Percentiles rank a stretch among this genome's conserved stretches.
phyloP scores from a whole-genome alignment of 2,888 invertebrate genomes.

The Limenitis camilla region DNA sequence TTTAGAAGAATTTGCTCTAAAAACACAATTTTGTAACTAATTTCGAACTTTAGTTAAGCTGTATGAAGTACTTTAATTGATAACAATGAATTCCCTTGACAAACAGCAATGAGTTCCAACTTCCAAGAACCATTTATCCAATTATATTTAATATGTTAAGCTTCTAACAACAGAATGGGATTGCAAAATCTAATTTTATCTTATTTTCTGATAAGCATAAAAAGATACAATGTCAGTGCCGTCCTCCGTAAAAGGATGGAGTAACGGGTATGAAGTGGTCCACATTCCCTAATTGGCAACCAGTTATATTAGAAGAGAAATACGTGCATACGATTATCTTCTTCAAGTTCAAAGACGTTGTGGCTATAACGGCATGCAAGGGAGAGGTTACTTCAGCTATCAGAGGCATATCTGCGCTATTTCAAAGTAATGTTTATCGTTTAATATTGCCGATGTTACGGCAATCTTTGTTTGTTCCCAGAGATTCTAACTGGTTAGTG shows the following conservation, averaged over 20 bases:
- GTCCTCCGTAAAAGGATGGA: slow-evolving; percentile 25
- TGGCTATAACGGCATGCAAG: slow-evolving; percentile 10
- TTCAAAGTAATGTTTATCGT: slow-evolving; percentile 13
- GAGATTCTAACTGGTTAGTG: not conserved
- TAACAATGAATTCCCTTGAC: slow-evolving; percentile 3
- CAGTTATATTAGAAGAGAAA: slow-evolving; percentile 20
- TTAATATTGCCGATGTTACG: slow-evolving; percentile 9
- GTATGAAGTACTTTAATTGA: not conserved
- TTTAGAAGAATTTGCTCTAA: not conserved
- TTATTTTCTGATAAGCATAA: slow-evolving; percentile 26
- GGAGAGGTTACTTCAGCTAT: slow-evolving; percentile 9
- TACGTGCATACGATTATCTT: slow-evolving; percentile 19
- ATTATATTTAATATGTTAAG: slow-evolving; percentile 12
- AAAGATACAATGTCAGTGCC: slow-evolving; percentile 27
- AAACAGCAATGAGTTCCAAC: not conserved
- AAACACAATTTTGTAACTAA: not conserved
- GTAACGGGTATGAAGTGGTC: slow-evolving; percentile 24
- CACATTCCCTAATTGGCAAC: slow-evolving; percentile 28
- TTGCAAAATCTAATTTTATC: slow-evolving; percentile 23
- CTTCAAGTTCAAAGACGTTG: slow-evolving; percentile 19
- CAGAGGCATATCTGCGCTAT: slow-evolving; percentile 12
- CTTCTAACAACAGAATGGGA: slow-evolving; percentile 10
- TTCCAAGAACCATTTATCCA: slow-evolving; percentile 3
- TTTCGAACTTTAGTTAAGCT: not conserved
- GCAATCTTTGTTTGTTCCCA: slow-evolving; percentile 4